phyloP scores from a whole-genome alignment of 2,113 vertebrate genomes.

The Cheirogaleus medius region DNA sequence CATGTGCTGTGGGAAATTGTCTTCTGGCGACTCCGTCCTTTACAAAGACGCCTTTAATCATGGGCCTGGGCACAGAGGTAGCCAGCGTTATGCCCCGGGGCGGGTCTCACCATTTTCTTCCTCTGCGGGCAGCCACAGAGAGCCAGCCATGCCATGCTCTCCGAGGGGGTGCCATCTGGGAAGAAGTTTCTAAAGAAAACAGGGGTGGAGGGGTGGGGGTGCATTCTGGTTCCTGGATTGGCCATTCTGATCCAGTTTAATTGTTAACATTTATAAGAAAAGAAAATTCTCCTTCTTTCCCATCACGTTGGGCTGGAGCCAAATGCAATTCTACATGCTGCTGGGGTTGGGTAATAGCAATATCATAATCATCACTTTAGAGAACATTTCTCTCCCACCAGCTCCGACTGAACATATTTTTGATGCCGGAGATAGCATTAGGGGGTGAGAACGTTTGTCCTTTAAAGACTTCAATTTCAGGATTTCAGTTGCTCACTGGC shows the following conservation, averaged over 20 bases:
- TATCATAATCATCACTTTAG: background rate
- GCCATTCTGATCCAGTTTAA: background rate
- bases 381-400: background rate
- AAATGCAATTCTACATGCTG: background rate
- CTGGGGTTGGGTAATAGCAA: background rate
- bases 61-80: conserved; percentile 58
- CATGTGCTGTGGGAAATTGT: conserved; percentile 41
- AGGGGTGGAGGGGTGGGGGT: background rate
- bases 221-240: background rate
- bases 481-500: background rate
- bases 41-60: conserved; percentile 71
- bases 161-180: conserved; percentile 68
- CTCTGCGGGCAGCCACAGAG: background rate
- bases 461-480: conserved; percentile 37
- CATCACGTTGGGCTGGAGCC: background rate
- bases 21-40: conserved; percentile 7
- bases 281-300: conserved; percentile 6
- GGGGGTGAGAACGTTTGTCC: conserved; percentile 3
- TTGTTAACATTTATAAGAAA: conserved; percentile 29
- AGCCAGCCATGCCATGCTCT: conserved; percentile 26
- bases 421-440: background rate
- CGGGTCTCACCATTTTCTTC: conserved; percentile 63
- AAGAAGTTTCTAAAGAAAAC: conserved; percentile 33
- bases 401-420: conserved; percentile 34
- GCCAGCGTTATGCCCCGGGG: conserved; percentile 20